These are phyloP conservation scores for Cerceris ruficornis DNA, from an alignment of 2,888 invertebrate genomes.

Conservation along the genomic window DNA sequence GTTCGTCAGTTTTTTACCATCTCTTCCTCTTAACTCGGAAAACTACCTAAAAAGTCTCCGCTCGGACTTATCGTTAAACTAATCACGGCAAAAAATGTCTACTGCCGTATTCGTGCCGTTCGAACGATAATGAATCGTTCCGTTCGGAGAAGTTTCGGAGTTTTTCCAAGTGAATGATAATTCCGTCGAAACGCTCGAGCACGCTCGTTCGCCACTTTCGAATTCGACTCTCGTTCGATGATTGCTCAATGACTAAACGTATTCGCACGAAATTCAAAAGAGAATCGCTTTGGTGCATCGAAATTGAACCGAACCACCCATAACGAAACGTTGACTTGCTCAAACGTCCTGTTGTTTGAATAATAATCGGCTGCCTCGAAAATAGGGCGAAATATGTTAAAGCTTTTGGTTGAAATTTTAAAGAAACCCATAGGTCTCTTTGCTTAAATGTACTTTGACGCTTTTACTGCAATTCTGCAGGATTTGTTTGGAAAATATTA, in stretches of 20 bases:
- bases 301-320: background rate
- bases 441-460: too few species aligned
- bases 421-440: too few species aligned
- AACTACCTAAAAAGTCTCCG: too few species aligned
- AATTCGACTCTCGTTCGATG: background rate
- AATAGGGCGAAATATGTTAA: background rate
- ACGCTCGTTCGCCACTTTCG: background rate
- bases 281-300: constrained; percentile 8
- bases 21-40: too few species aligned
- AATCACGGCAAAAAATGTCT: background rate
- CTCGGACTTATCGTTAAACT: too few species aligned
- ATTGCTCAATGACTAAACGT: background rate
- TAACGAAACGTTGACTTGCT: background rate
- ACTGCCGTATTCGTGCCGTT: too few species aligned
- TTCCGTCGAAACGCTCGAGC: background rate
- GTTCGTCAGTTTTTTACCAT: too few species aligned
- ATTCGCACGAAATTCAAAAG: constrained; percentile 3
- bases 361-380: background rate
- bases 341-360: constrained; percentile 3
- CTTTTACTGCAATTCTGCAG: too few species aligned
- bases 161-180: background rate
- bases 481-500: too few species aligned
- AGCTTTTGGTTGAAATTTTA: background rate
- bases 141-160: background rate
- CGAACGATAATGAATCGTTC: too few species aligned